A percentile compares a stretch with the other conserved stretches of the same genome.
Conservation (phyloP, 2,113 vertebrate genomes). For the Malurus melanocephalus region DNA sequence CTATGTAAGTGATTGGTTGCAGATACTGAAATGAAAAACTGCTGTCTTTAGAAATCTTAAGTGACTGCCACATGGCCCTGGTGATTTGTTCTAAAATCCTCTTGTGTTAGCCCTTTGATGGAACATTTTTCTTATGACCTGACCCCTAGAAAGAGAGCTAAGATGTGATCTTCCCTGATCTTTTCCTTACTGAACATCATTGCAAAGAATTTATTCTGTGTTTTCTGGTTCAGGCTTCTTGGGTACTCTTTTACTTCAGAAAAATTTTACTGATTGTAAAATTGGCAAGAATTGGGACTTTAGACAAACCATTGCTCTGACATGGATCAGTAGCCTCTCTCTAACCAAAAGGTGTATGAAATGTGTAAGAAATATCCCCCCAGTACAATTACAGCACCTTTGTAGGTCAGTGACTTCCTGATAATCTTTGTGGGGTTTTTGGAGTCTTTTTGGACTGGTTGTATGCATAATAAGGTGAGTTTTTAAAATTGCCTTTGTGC, state of each 20-base stretch:
- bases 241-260: not conserved
- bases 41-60: not conserved
- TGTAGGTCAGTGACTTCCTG: not conserved
- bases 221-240: not conserved
- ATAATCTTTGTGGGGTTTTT: not conserved
- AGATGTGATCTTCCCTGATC: not conserved
- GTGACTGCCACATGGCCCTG: not conserved
- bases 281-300: not conserved
- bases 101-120: not conserved
- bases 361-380: not conserved
- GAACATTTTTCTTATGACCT: not conserved
- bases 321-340: not conserved
- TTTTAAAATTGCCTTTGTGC: not conserved
- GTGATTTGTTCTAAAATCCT: not conserved
- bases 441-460: not conserved
- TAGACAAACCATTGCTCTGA: not conserved
- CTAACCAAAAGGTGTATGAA: not conserved
- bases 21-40: not conserved
- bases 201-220: not conserved
- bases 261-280: not conserved
- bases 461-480: not conserved
- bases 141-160: not conserved
- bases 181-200: not conserved
- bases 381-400: not conserved
- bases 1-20: not conserved